These are phyloP conservation scores for Apotomis betuletana DNA, from an alignment of 2,888 invertebrate genomes.

Conservation along the genomic window DNA sequence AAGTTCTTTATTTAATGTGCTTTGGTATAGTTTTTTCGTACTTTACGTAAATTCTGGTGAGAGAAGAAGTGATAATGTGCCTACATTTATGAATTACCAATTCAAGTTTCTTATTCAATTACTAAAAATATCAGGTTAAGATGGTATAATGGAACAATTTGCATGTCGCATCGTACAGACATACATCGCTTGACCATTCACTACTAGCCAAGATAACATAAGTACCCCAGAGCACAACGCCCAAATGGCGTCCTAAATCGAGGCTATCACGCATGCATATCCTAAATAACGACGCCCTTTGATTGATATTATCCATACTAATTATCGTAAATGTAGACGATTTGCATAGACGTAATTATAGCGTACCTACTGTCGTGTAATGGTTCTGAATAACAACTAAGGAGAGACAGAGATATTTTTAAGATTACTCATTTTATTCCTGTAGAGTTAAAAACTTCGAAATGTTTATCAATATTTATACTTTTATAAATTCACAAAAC, in stretches of 20 bases:
- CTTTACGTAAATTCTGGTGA: neutral
- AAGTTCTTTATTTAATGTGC: neutral
- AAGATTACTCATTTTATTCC: too few relatives aligned
- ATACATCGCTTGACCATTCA: neutral
- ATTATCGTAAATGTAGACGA: slow-evolving; percentile 2
- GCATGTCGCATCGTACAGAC: neutral
- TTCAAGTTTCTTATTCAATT: too few relatives aligned
- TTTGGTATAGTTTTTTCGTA: neutral
- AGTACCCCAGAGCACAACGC: neutral
- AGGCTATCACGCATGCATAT: slow-evolving; percentile 16
- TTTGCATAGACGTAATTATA: slow-evolving; percentile 17
- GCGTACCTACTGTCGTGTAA: neutral
- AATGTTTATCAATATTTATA: too few relatives aligned
- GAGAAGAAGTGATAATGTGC: too few relatives aligned
- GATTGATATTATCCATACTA: slow-evolving; percentile 18
- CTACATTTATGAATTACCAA: too few relatives aligned
- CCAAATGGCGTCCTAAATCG: neutral
- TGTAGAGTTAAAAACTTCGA: too few relatives aligned
- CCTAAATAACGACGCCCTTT: slow-evolving; percentile 2
- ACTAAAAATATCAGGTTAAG: too few relatives aligned
- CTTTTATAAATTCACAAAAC: too few relatives aligned
- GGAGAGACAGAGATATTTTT: too few relatives aligned
- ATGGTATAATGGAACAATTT: too few relatives aligned
- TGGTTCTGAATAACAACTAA: neutral
- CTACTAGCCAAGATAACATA: neutral